A percentile compares a stretch with the other conserved stretches of the same genome.
Conservation (phyloP, 2,797 vertebrate genomes). For the Melanotaenia trifasciata region DNA sequence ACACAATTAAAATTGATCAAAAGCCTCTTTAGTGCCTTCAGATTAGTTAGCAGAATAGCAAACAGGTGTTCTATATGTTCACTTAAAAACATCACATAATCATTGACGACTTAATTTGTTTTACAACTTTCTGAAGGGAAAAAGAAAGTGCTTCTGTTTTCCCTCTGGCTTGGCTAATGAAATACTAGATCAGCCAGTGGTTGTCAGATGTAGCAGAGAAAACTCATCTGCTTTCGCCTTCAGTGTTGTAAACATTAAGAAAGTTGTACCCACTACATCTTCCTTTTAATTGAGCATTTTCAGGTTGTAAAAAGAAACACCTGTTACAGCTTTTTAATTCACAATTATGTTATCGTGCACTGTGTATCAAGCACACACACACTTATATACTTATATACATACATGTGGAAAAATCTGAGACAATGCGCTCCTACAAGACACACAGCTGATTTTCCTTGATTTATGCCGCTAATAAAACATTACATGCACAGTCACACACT, state of each 20-base stretch:
- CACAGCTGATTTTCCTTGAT: conserved; percentile 46
- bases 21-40: background rate
- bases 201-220: no score
- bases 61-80: background rate
- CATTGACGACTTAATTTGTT: background rate
- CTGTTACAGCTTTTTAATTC: no score
- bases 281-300: no score
- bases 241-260: no score
- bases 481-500: conserved; percentile 37
- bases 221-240: no score
- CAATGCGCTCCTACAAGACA: conserved; percentile 3
- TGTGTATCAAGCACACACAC: no score
- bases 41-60: background rate
- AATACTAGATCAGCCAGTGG: no score
- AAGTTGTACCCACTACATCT: no score
- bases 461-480: conserved; percentile 30
- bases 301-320: no score
- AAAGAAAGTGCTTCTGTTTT: background rate
- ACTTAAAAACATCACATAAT: background rate
- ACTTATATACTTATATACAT: no score
- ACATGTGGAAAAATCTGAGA: no score
- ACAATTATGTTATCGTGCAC: no score
- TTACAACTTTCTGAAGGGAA: background rate
- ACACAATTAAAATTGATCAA: background rate
- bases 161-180: background rate